Base-by-base conservation (phyloP, 1,140 invertebrate species). In the Formica selysi region DNA sequence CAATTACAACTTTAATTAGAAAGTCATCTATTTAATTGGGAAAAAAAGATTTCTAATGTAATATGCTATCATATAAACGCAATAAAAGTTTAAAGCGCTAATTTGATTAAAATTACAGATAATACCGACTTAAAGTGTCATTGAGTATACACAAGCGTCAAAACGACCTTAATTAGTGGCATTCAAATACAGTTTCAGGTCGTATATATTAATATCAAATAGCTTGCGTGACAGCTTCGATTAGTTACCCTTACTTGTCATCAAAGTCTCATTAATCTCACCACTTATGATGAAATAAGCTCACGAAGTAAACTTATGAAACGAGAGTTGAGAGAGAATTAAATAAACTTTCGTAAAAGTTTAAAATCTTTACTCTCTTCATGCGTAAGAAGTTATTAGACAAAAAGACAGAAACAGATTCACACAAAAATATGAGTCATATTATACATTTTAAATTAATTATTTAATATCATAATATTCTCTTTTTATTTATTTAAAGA, bases 141-240 rank as follows among this genome's bases (percentile, higher is more conserved):
- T 61, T 62, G 13, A 83, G 73, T 83, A 83, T 26, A 61, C 57
- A 48, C 8, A 61, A 74, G 68, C n/a, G 38, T 73, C 68, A 62
- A 83, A 62, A 8, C 68, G 79, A 44, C 79, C 68, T 83, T 83
- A 83, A 83, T 83, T 83, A 74, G 79, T 41, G 57, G 41, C 68
- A 61, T 74, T 83, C 19, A 83, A 83, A 83, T 74, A 29, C 44
- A 59, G 68, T 62, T 83, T 83, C 19, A 83, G 79, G 79, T 83
- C 79, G 79, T 61, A 83, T 83, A 83, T 83, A 83, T 83, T 83
- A 83, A 83, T 83, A 83, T 61, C 79, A 83, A 83, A 83, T 83
- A 41, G 68, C 13, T 83, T 22, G 79, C 68, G 79, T 83, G 79
- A 73, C 79, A 83, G 54, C 38, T 83, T 83, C 79, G 79, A 83